Evolutionary conservation across 1,140 invertebrate genomes (phyloP).

Genomic region (Zaprionus tsacasi): DNA sequence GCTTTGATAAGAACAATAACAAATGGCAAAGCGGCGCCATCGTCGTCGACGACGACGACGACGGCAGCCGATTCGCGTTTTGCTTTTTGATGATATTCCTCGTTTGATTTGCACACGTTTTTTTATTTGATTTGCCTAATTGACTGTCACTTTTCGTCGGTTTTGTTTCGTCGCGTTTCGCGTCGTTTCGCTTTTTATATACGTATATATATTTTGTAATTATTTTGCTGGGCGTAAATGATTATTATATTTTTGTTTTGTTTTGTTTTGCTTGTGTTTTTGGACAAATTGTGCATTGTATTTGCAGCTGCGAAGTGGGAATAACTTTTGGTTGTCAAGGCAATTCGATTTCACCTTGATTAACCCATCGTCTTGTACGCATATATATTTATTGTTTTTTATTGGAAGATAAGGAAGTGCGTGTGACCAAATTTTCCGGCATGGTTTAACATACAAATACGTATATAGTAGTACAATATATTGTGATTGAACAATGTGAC

Average conservation of each 20-base stretch:
- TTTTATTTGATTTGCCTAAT: constrained; percentile 35
- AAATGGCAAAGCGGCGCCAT: constrained; percentile 29
- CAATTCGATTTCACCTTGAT: constrained; percentile 34
- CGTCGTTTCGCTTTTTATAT: constrained; percentile 8
- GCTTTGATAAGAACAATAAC: constrained; percentile 36
- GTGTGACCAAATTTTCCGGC: not conserved
- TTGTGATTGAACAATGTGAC: not conserved
- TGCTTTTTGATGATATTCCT: constrained; percentile 26
- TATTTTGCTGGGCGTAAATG: constrained; percentile 20
- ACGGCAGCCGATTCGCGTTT: constrained; percentile 21
- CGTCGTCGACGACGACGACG: constrained; percentile 2
- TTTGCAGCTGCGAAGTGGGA: constrained; percentile 30
- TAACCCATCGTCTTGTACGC: not conserved
- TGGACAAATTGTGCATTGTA: constrained; percentile 9
- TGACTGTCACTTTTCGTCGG: constrained; percentile 28
- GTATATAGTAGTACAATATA: not conserved
- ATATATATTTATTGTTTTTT: not conserved
- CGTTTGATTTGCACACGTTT: constrained; percentile 36
- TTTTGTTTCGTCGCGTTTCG: constrained; percentile 18
- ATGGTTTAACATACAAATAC: not conserved
- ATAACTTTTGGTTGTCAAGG: constrained; percentile 45
- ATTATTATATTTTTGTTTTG: constrained; percentile 21
- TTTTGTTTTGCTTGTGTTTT: constrained; percentile 6
- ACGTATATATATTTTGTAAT: constrained; percentile 16
- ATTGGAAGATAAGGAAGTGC: constrained; percentile 36